phyloP scores from a whole-genome alignment of 2,797 vertebrate species.

The Sebastes dallii region DNA sequence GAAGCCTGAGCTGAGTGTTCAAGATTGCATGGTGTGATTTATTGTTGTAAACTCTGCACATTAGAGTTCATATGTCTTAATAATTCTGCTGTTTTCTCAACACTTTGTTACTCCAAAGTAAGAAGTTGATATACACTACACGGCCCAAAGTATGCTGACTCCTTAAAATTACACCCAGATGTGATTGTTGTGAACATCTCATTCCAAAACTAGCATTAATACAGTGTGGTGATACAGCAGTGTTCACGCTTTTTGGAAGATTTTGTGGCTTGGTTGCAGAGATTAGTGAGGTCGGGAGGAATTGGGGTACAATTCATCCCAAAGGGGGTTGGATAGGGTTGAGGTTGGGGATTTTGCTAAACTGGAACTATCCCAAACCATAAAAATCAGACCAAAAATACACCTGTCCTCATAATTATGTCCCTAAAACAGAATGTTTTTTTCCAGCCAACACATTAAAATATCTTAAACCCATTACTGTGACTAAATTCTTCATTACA shows the following conservation, averaged over 20 bases:
- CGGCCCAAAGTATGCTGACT: neutral
- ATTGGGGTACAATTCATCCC: neutral
- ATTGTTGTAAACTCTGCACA: neutral
- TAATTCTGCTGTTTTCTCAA: neutral
- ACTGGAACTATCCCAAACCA: neutral
- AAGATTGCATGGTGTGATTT: constrained; percentile 1
- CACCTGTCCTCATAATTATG: neutral
- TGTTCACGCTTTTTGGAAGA: neutral
- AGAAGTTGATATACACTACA: neutral
- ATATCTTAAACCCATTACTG: neutral
- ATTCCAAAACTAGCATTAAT: neutral
- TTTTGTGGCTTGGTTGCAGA: neutral
- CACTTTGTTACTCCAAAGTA: neutral
- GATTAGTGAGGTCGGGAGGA: neutral
- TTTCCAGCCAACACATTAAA: neutral
- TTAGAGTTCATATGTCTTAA: neutral
- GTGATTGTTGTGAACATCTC: neutral
- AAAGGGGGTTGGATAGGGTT: neutral
- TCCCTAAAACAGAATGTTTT: neutral
- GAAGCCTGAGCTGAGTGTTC: constrained; percentile 7
- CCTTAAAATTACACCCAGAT: neutral
- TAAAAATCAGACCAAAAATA: neutral
- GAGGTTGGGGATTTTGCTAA: neutral
- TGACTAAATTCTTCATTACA: constrained; percentile 37
- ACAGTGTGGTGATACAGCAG: too few relatives aligned